A percentile compares a stretch with the other conserved stretches of the same genome.
Conservation (phyloP, 2,113 vertebrate genomes). For the Gymnarchus niloticus region DNA sequence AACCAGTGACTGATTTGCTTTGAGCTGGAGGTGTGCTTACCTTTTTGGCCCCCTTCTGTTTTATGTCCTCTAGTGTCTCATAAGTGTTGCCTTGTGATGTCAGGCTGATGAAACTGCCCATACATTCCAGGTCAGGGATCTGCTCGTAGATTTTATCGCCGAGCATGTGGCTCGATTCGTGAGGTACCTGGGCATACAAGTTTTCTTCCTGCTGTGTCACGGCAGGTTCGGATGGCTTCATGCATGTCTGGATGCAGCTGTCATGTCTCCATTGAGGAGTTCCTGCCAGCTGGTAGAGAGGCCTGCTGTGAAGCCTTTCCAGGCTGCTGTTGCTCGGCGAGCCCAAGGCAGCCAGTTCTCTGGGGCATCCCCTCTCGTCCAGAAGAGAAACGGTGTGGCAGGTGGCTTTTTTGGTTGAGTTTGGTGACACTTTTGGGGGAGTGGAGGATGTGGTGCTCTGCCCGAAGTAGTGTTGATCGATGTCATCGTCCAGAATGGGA, state of each 20-base stretch:
- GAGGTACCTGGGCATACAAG: constrained; percentile 52
- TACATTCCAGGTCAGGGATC: not conserved
- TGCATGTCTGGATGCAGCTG: not conserved
- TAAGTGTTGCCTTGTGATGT: constrained; percentile 37
- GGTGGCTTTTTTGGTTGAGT: constrained; percentile 31
- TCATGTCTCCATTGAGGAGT: not conserved
- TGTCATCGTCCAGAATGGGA: constrained; percentile 40
- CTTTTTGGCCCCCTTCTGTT: constrained; percentile 44
- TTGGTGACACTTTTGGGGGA: constrained; percentile 45
- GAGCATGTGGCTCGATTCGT: not conserved
- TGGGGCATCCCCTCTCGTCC: constrained; percentile 21
- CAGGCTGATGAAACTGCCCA: too few relatives aligned
- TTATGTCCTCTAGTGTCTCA: constrained; percentile 51
- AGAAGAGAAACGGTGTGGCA: constrained; percentile 22
- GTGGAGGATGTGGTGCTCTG: constrained; percentile 33
- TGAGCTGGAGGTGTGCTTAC: constrained; percentile 33
- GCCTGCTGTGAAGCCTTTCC: constrained; percentile 33
- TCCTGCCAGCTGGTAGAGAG: constrained; percentile 53
- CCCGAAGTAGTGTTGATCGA: constrained; percentile 31
- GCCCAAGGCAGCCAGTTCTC: not conserved
- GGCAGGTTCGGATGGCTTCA: not conserved
- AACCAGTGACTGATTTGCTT: not conserved
- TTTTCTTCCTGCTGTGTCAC: constrained; percentile 15
- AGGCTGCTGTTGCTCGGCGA: constrained; percentile 38
- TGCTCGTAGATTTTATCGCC: constrained; percentile 37